phyloP scores from a whole-genome alignment of 1,140 invertebrate species.

The Ectropis grisescens region DNA sequence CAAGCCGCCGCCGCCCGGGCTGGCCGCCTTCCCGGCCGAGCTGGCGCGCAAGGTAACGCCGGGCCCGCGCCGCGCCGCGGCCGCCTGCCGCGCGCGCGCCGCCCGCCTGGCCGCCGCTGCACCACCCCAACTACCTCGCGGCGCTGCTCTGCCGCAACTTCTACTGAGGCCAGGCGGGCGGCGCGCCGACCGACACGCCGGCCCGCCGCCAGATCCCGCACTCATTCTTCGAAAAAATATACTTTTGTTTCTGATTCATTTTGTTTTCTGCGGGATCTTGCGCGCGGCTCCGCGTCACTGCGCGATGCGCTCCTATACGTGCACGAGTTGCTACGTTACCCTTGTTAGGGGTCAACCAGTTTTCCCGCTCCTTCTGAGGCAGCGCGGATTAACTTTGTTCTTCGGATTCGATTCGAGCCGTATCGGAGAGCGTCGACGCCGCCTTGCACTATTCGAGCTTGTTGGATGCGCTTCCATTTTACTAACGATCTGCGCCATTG shows the following conservation, averaged over 20 bases:
- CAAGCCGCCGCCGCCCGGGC: conserved; percentile 56
- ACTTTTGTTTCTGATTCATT: conserved; percentile 12
- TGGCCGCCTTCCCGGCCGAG: conserved; percentile 54
- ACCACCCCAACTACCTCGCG: conserved; percentile 38
- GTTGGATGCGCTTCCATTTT: not conserved
- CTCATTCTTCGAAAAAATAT: conserved; percentile 8
- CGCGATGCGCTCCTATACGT: too few species aligned
- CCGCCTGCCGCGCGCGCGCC: conserved; percentile 31
- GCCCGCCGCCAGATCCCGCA: not conserved
- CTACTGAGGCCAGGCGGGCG: conserved; percentile 20
- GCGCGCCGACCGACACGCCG: not conserved
- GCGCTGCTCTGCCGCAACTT: conserved; percentile 56
- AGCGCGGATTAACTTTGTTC: conserved; percentile 3
- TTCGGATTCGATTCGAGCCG: conserved; percentile 6
- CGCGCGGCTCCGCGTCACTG: not conserved
- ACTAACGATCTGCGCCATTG: too few species aligned
- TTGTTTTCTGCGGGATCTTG: not conserved
- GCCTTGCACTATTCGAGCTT: not conserved
- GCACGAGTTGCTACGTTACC: too few species aligned
- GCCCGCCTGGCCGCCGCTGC: conserved; percentile 8
- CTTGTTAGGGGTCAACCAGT: too few species aligned
- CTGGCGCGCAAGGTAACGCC: conserved; percentile 65
- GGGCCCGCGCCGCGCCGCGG: conserved; percentile 27
- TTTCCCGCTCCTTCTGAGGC: conserved; percentile 2
- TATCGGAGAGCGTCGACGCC: not conserved